Percentiles rank a stretch among this genome's conserved stretches.
These are phyloP conservation scores for Caenorhabditis remanei DNA, from an alignment of 1,140 invertebrate genomes.

Conservation along the genomic window DNA sequence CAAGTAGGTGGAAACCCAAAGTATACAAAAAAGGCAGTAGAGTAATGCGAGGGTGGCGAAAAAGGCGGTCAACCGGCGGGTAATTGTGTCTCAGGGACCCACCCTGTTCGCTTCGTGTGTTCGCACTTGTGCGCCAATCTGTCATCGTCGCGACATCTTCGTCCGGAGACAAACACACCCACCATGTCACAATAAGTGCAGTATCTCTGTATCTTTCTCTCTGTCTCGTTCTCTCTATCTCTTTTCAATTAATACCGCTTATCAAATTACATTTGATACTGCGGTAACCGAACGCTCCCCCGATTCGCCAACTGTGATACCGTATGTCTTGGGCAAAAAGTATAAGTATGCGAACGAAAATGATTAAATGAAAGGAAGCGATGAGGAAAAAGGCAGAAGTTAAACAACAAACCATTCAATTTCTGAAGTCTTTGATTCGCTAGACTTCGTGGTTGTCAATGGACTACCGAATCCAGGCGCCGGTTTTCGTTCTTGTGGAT, in stretches of 20 bases:
- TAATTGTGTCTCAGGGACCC: slow-evolving; percentile 23
- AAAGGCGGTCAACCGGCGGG: slow-evolving; percentile 27
- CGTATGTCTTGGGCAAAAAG: not conserved
- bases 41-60: not conserved
- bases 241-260: slow-evolving; percentile 16
- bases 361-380: not conserved
- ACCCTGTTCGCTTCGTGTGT: slow-evolving; percentile 2
- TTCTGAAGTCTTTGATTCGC: slow-evolving; percentile 10
- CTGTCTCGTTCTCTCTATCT: not conserved
- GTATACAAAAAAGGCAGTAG: slow-evolving; percentile 40
- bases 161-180: not conserved
- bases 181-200: not conserved
- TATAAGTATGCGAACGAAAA: too few species aligned
- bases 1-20: not conserved
- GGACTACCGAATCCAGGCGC: slow-evolving; percentile 19
- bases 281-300: slow-evolving; percentile 16
- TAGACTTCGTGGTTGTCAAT: not conserved
- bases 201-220: not conserved
- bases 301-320: slow-evolving; percentile 6
- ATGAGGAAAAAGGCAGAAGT: not conserved
- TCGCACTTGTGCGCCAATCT: slow-evolving; percentile 50
- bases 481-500: slow-evolving; percentile 13
- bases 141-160: not conserved
- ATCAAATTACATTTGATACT: slow-evolving; percentile 53
- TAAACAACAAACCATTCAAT: slow-evolving; percentile 9